These are phyloP conservation scores for Cetoscarus ocellatus DNA, from an alignment of 2,797 vertebrate species.

Conservation along the genomic window DNA sequence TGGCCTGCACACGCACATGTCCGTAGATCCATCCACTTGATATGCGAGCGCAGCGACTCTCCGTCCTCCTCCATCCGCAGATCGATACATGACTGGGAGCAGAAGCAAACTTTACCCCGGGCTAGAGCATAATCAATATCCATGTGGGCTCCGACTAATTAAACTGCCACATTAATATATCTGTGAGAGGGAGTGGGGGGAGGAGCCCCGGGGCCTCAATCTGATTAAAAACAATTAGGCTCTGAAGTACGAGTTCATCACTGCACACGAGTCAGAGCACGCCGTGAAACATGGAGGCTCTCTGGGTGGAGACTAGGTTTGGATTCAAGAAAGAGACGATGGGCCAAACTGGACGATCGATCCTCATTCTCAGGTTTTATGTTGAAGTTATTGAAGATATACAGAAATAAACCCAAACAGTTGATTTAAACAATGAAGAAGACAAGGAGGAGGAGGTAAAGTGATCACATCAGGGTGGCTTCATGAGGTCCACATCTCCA, in stretches of 20 bases:
- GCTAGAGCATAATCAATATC: slow-evolving; percentile 83
- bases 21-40: slow-evolving; percentile 63
- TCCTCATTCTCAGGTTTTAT: too few relatives aligned
- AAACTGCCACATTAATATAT: slow-evolving; percentile 83
- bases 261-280: not conserved
- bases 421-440: too few relatives aligned
- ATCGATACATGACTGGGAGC: slow-evolving; percentile 83
- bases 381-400: too few relatives aligned
- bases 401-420: too few relatives aligned
- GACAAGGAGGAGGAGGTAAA: too few relatives aligned
- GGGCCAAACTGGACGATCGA: too few relatives aligned
- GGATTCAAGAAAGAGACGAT: too few relatives aligned
- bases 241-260: not conserved
- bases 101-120: slow-evolving; percentile 83
- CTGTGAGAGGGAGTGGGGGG: slow-evolving; percentile 57
- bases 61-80: slow-evolving; percentile 59
- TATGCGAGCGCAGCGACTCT: slow-evolving; percentile 67
- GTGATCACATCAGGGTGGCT: too few relatives aligned
- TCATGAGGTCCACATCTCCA: too few relatives aligned
- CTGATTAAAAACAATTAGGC: slow-evolving; percentile 13
- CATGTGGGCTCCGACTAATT: slow-evolving; percentile 77
- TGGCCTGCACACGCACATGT: not conserved
- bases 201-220: not conserved
- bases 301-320: too few relatives aligned
- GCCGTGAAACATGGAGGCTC: not conserved